A percentile compares a stretch with the other conserved stretches of the same genome.
phyloP scores from a whole-genome alignment of 2,797 vertebrate genomes.

The Tadarida brasiliensis region DNA sequence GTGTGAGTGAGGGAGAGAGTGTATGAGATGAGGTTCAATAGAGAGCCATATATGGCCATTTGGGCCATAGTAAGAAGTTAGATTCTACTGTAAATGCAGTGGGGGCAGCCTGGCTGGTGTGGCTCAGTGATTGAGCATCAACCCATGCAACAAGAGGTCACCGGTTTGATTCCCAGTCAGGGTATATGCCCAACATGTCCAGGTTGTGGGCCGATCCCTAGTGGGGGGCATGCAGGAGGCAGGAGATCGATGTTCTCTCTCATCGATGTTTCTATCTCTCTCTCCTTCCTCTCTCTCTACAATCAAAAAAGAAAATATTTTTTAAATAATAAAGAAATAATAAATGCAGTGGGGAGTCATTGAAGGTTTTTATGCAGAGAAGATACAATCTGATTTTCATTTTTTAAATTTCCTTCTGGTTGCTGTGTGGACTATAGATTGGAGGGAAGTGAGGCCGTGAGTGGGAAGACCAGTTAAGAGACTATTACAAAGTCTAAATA shows the following conservation, averaged over 20 bases:
- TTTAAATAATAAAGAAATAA: too few relatives aligned
- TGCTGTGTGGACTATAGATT: background rate
- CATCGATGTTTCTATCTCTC: too few relatives aligned
- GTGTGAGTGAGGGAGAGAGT: background rate
- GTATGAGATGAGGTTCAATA: background rate
- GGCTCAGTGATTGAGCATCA: too few relatives aligned
- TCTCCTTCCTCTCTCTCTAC: too few relatives aligned
- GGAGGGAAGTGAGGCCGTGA: background rate
- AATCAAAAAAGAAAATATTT: too few relatives aligned
- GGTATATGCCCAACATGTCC: too few relatives aligned
- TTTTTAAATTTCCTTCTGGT: conserved; percentile 15
- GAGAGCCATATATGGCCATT: background rate
- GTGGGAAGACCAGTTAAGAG: background rate
- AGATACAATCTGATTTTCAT: conserved; percentile 41
- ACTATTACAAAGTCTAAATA: background rate
- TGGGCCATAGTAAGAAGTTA: background rate
- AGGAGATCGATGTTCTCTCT: too few relatives aligned
- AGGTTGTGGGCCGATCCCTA: too few relatives aligned
- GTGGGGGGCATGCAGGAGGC: too few relatives aligned
- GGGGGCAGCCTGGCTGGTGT: background rate
- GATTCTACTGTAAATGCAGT: conserved; percentile 45
- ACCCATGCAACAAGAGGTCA: too few relatives aligned
- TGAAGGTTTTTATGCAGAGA: conserved; percentile 23
- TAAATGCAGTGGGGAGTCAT: background rate
- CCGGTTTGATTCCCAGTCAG: too few relatives aligned